Evolutionary conservation across 2,888 invertebrate genomes (phyloP), one percentile per base, ranked within the genome.

Genomic region (Standfussiana lucernea): DNA sequence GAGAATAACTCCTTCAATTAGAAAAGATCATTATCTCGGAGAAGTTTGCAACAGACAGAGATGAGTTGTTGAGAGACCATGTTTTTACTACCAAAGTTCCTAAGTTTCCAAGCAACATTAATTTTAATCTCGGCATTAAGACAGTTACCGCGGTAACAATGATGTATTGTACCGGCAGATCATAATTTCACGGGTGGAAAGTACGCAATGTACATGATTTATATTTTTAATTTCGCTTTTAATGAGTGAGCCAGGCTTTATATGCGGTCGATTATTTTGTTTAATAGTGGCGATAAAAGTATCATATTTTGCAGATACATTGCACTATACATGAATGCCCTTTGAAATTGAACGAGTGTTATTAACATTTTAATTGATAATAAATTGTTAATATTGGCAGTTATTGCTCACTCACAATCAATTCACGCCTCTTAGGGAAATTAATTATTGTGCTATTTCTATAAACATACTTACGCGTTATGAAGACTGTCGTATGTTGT

Each of bases 41-140:
- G 32, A 80, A 84, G 53, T 84, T 72, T 7, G 32, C 72, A 62
- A 53, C 47, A 50, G 50, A 59, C 80, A 47, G 47, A 64, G 85
- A 62, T 67, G 73, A 82, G 79, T 65, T 77, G 72, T 77, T 67
- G 24, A 67, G 50, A 74, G 42, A 67, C 47, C 61, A 61, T 68
- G 64, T 71, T 80, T 84, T 74, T 86, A 84, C 67, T 72, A 80
- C 56, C 75, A 56, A 83, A 76, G 65, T 83, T 72, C 24, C 61
- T 75, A 84, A 84, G 69, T 84, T 84, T 64, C 79, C 72, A 65
- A 69, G 77, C 70, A 77, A 80, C 75, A 84, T 86, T 87, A 91
- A 90, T 89, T 90, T 89, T 86, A 90, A 87, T 88, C 82, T 86
- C 64, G 62, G 80, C 84, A 88, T 89, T 82, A 87, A 86, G 85